Conservation (phyloP, 37 sponge, comb jelly and placozoan genomes). For the Cladorhizidae sp. region DNA sequence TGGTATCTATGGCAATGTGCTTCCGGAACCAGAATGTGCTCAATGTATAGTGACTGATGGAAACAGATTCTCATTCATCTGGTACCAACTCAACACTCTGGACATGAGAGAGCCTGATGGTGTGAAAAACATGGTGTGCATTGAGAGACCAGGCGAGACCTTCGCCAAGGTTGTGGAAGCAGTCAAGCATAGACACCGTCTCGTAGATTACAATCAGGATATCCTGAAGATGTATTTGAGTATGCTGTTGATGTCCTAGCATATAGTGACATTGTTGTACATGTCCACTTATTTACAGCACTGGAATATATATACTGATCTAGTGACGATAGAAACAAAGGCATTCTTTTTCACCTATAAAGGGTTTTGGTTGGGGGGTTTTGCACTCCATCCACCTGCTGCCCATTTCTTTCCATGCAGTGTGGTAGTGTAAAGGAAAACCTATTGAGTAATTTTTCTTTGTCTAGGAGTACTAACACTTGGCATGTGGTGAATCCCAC, state of each 20-base stretch:
- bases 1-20: slow-evolving; percentile 25
- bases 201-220: slow-evolving; percentile 43
- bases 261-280: too few relatives aligned
- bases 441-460: too few relatives aligned
- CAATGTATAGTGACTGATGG: slow-evolving; percentile 78
- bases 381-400: too few relatives aligned
- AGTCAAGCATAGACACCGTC: neutral
- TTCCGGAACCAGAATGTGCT: slow-evolving; percentile 63
- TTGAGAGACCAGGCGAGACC: slow-evolving; percentile 36
- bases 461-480: too few relatives aligned
- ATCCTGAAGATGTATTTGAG: slow-evolving; percentile 34
- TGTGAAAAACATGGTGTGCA: slow-evolving; percentile 58
- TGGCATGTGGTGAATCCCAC: too few relatives aligned
- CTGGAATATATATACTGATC: neutral
- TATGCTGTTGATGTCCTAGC: slow-evolving; percentile 19
- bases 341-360: too few relatives aligned
- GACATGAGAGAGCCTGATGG: slow-evolving; percentile 40
- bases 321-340: neutral
- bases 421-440: too few relatives aligned
- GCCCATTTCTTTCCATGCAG: too few relatives aligned
- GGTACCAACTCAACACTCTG: slow-evolving; percentile 77
- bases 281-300: too few relatives aligned
- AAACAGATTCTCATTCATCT: slow-evolving; percentile 69
- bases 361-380: too few relatives aligned
- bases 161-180: slow-evolving; percentile 25